Conservation (phyloP, 1,140 invertebrate species). For the Teleogryllus occipitalis region DNA sequence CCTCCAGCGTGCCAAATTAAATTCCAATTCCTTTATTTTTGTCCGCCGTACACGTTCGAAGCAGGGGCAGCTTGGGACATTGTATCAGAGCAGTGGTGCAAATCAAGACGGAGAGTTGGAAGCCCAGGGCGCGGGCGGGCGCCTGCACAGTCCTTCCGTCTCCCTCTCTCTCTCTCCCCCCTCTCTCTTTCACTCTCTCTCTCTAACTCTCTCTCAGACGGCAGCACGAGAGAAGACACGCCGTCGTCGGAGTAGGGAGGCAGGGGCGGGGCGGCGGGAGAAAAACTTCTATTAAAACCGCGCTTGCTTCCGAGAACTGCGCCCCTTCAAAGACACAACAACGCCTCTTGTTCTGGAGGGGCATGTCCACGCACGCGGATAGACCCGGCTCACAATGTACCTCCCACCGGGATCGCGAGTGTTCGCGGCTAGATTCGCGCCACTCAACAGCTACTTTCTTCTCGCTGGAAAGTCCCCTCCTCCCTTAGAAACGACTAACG, state of each 20-base stretch:
- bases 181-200: too few relatives aligned
- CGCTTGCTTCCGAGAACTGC: neutral
- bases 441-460: too few relatives aligned
- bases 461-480: too few relatives aligned
- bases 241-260: too few relatives aligned
- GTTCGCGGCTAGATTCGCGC: too few relatives aligned
- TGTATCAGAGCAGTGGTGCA: slow-evolving; percentile 3
- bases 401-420: too few relatives aligned
- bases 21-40: slow-evolving; percentile 6
- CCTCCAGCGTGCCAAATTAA: neutral
- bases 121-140: too few relatives aligned
- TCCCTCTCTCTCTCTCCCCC: too few relatives aligned
- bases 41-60: neutral
- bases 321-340: neutral
- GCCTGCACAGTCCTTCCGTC: too few relatives aligned
- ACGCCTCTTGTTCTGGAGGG: neutral
- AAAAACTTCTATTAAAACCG: neutral
- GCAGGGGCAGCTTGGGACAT: neutral
- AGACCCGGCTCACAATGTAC: neutral
- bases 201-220: neutral
- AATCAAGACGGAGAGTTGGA: neutral
- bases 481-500: too few relatives aligned
- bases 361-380: neutral
- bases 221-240: neutral
- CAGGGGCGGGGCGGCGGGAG: too few relatives aligned